Conservation (phyloP, 2,797 vertebrate genomes). For the Neosilurus hyrtlii region DNA sequence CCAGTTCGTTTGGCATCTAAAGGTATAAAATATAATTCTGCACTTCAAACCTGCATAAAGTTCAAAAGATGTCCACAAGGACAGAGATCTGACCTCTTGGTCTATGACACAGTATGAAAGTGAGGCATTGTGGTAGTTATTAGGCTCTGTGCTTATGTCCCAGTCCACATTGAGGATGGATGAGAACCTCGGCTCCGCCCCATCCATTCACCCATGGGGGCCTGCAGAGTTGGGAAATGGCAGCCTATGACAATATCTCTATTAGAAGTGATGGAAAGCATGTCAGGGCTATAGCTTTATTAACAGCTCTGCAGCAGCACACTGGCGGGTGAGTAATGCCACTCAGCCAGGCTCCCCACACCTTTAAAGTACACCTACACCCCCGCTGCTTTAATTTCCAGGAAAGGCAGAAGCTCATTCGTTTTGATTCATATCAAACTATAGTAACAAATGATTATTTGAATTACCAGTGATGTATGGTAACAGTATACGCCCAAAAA, state of each 20-base stretch:
- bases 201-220: conserved; percentile 60
- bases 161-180: conserved; percentile 62
- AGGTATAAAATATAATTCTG: not conserved
- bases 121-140: conserved; percentile 41
- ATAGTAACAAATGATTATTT: conserved; percentile 69
- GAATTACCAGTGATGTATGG: conserved; percentile 59
- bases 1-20: not conserved
- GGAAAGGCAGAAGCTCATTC: conserved; percentile 62
- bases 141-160: conserved; percentile 41
- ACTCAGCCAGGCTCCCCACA: conserved; percentile 46
- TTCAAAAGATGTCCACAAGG: not conserved
- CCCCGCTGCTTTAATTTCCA: conserved; percentile 55
- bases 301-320: conserved; percentile 63
- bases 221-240: conserved; percentile 57
- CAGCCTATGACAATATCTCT: conserved; percentile 70
- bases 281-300: conserved; percentile 64
- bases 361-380: conserved; percentile 59
- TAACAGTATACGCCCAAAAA: not conserved
- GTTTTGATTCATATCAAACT: conserved; percentile 65
- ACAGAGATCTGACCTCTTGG: not conserved
- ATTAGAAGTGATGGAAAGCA: conserved; percentile 72
- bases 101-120: not conserved
- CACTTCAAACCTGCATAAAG: not conserved
- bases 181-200: conserved; percentile 47
- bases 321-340: conserved; percentile 60